Base-by-base conservation (phyloP, 2,797 vertebrate genomes). In the Gadopsis bispinosus region DNA sequence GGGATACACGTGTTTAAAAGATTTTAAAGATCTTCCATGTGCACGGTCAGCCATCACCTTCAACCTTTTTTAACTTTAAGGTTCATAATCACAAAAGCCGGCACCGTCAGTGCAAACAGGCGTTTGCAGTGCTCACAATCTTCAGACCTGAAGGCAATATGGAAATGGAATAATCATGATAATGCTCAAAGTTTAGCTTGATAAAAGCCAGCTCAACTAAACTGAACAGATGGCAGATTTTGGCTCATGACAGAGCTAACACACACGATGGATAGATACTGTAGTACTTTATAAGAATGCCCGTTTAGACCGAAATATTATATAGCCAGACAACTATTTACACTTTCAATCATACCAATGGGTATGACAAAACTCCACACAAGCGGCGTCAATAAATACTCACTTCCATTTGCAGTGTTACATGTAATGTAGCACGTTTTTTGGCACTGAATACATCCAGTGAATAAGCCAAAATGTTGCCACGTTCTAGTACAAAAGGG, bases 391-490 rank as follows among this genome's bases (percentile, higher is more conserved):
- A 22, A 11, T 5, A 54, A 43, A 55, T 0, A 26, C n/a, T 14
- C 0, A 8, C 51, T 39, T 45, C 19, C 12, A 22, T 35, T 55
- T 43, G 7, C 43, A 4, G 9, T 54, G 48, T 59, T 54, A 43
- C 20, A 39, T 70, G 7, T 17, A 53, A 56, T 12, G 39, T 19
- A 2, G 26, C 20, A 20, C 22, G 41, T 50, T 45, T 53, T 19
- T 31, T 41, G 11, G 7, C 1, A 0, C 3, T 69, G 67, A 71
- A 54, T 68, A 4, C 0, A 35, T 35, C 59, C 66, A 74, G 69
- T 87, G 75, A 76, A 60, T 64, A 53, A 74, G 62, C 69, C 62
- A 65, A 29, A 66, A 19, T 26, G 66, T 75, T 59, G 29, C 31
- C 43, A 69, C 54, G 31, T 33, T 47, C 6, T 3, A 0, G 16